Conservation (phyloP, 92 coral and sea anemone species). For the Heliopora coerulea region DNA sequence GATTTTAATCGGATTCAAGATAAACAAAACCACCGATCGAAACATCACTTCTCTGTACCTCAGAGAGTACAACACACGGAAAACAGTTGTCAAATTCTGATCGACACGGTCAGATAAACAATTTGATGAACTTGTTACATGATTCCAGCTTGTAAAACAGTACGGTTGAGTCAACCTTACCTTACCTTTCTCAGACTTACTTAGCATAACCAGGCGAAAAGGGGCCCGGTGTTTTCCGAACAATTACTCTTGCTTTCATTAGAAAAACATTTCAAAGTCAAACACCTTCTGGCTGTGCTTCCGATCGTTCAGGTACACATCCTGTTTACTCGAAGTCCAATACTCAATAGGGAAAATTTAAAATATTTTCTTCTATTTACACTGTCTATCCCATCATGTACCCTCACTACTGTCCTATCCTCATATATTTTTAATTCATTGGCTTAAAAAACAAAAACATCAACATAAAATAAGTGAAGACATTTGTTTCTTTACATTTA, state of each 20-base stretch:
- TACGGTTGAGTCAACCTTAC: slow-evolving; percentile 39
- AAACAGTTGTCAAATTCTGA: neutral
- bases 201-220: slow-evolving; percentile 64
- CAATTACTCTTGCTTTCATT: slow-evolving; percentile 5
- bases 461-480: too few species aligned
- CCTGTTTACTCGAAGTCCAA: too few species aligned
- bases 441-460: too few species aligned
- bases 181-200: slow-evolving; percentile 94
- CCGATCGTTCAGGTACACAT: too few species aligned
- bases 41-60: neutral
- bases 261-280: slow-evolving; percentile 3
- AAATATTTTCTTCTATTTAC: too few species aligned
- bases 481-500: too few species aligned
- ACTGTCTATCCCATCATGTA: too few species aligned
- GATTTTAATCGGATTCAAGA: neutral
- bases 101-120: too few species aligned
- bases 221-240: slow-evolving; percentile 8
- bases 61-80: neutral
- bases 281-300: neutral
- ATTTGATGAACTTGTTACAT: neutral
- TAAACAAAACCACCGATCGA: neutral
- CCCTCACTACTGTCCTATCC: too few species aligned
- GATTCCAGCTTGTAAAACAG: neutral
- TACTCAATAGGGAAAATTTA: too few species aligned
- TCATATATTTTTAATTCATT: too few species aligned